phyloP scores from a whole-genome alignment of 2,888 invertebrate genomes.

The Meteorus colon region DNA sequence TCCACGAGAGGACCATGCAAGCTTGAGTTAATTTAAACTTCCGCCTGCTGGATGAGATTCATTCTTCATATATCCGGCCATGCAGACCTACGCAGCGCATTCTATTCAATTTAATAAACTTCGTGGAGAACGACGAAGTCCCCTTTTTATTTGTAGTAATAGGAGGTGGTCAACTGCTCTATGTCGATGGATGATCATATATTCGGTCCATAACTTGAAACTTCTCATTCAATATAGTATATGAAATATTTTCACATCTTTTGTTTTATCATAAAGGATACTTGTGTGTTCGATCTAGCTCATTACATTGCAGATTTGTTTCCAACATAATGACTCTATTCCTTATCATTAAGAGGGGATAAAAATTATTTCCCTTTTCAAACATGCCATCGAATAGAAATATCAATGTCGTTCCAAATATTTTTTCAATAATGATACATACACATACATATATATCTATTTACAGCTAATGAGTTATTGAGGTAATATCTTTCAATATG shows the following conservation, averaged over 20 bases:
- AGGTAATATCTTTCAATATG: constrained; percentile 32
- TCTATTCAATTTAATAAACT: constrained; percentile 72
- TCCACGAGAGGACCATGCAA: constrained; percentile 44
- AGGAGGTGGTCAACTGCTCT: constrained; percentile 31
- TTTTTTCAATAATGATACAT: constrained; percentile 1
- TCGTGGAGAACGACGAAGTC: constrained; percentile 58
- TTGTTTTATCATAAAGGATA: too few relatives aligned
- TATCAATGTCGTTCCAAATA: constrained; percentile 23
- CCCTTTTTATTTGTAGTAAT: constrained; percentile 17
- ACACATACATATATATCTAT: constrained; percentile 2
- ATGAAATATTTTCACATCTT: too few relatives aligned
- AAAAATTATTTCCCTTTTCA: not conserved
- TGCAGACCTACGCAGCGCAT: constrained; percentile 69
- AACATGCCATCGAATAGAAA: constrained; percentile 6
- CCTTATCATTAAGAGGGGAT: too few relatives aligned
- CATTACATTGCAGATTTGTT: too few relatives aligned
- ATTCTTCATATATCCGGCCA: constrained; percentile 71
- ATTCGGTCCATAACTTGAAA: not conserved
- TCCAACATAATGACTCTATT: too few relatives aligned
- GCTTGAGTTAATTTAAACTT: constrained; percentile 71
- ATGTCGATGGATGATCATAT: constrained; percentile 5
- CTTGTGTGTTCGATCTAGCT: too few relatives aligned
- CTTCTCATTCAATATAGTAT: constrained; percentile 3
- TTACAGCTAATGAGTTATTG: not conserved
- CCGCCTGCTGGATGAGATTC: constrained; percentile 72